Evolutionary conservation across 2,797 vertebrate genomes (phyloP), one percentile per base, ranked within the genome.

Genomic region (Masticophis lateralis): DNA sequence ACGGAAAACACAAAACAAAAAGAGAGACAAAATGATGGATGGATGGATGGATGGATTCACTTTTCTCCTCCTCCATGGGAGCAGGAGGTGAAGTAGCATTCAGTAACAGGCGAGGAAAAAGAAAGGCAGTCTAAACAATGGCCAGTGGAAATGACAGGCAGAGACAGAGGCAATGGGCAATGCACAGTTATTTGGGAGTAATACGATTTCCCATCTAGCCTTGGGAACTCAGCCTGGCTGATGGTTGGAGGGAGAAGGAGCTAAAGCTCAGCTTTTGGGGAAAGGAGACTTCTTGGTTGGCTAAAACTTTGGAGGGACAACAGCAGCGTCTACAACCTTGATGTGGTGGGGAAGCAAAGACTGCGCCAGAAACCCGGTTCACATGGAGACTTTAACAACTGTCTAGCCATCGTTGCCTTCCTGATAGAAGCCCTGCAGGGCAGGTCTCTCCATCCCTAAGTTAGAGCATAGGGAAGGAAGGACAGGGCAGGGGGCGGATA

Each of bases 371-470:
- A 74, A 74, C 16, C 32, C 2, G 7, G 43, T 43, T 43, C 1
- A 1, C 32, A 22, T 2, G 32, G 69, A 79, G 32, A 9, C 32
- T 16, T 8, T 37, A 74, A 74, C 32, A 74, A 37, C 32, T 8
- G 1, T 37, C 69, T 10, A 43, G 18, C 69, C 18, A 43, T 79
- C 74, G 0, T 11, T 79, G 37, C 74, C 20, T 43, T 43, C 0
- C 0, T 43, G 32, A 22, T 1, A 22, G 4, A 43, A 79, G 3
- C 69, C 18, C 69, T 43, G 1, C 3, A 0, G 32, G 3, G 8
- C 32, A 43, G 18, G 32, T 22, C 37, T 43, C 37, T 43, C 37
- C 37, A 22, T 79, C 37, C 37, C 37, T 79, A 10, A 79, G 69
- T 16, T 37, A 74, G 2, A 69, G 63, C 63, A 32, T 16, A 69